phyloP scores from a whole-genome alignment of 1,140 invertebrate species.

The Macrocentrus cingulum region DNA sequence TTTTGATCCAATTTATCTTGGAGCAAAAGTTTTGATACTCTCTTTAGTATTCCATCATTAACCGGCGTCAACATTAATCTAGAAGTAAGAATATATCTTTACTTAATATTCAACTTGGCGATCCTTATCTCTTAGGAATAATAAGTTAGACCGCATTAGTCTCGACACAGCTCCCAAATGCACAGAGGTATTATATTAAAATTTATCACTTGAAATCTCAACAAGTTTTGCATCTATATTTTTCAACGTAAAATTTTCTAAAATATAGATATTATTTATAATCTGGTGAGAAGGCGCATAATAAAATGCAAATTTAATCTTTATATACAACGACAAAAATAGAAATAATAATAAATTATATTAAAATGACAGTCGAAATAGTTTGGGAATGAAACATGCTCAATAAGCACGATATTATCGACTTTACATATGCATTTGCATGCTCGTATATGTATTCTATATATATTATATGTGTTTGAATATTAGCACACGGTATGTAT shows the following conservation, averaged over 20 bases:
- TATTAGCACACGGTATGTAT: background rate
- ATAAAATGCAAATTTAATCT: too few species aligned
- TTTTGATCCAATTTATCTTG: too few species aligned
- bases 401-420: too few species aligned
- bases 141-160: background rate
- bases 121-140: background rate
- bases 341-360: too few species aligned
- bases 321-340: too few species aligned
- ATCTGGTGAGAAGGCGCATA: too few species aligned
- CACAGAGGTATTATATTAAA: conserved; percentile 4
- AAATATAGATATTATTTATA: too few species aligned
- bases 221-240: background rate
- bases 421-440: too few species aligned
- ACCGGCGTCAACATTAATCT: background rate
- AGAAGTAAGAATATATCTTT: background rate
- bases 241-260: background rate
- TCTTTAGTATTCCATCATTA: background rate
- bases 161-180: background rate
- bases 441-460: too few species aligned
- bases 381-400: too few species aligned
- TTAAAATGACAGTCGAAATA: too few species aligned
- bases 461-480: background rate
- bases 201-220: background rate
- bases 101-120: background rate
- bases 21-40: too few species aligned